Conservation (phyloP, 2,113 vertebrate species). For the Pterophyllum scalare region DNA sequence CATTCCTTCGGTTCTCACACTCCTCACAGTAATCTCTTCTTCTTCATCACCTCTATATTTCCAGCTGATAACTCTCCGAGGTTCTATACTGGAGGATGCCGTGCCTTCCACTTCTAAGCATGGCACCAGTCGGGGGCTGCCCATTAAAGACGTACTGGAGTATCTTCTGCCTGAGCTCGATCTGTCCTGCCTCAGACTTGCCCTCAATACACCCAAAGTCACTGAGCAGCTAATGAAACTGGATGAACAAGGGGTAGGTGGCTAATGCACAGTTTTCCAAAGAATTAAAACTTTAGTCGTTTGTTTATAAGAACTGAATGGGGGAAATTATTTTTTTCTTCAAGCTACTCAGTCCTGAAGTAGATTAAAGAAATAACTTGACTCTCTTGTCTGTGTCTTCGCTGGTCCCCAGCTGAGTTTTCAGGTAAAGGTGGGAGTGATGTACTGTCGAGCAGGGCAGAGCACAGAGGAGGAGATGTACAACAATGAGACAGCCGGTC, state of each 20-base stretch:
- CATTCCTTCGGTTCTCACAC: conserved; percentile 32
- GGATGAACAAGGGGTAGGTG: conserved; percentile 93
- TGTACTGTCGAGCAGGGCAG: conserved; percentile 94
- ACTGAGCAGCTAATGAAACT: conserved; percentile 97
- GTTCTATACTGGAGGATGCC: conserved; percentile 91
- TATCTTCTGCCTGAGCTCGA: conserved; percentile 92
- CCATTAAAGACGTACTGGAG: conserved; percentile 93
- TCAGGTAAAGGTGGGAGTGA: conserved; percentile 95
- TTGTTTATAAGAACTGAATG: background rate
- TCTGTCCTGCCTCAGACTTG: conserved; percentile 90
- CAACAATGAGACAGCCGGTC: conserved; percentile 92
- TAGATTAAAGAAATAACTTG: background rate
- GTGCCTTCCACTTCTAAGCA: conserved; percentile 95
- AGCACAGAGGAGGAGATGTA: conserved; percentile 98
- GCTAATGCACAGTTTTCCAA: background rate
- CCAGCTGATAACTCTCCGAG: conserved; percentile 92
- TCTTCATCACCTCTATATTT: background rate
- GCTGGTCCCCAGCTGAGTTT: conserved; percentile 87
- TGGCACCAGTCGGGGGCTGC: conserved; percentile 89
- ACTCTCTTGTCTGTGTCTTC: background rate
- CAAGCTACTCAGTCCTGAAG: background rate
- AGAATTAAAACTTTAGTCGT: background rate
- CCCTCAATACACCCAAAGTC: conserved; percentile 95
- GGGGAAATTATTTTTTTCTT: background rate
- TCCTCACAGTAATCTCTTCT: conserved; percentile 24